Evolutionary conservation across 1,140 invertebrate genomes (phyloP).

Genomic region (Penaeus japonicus): DNA sequence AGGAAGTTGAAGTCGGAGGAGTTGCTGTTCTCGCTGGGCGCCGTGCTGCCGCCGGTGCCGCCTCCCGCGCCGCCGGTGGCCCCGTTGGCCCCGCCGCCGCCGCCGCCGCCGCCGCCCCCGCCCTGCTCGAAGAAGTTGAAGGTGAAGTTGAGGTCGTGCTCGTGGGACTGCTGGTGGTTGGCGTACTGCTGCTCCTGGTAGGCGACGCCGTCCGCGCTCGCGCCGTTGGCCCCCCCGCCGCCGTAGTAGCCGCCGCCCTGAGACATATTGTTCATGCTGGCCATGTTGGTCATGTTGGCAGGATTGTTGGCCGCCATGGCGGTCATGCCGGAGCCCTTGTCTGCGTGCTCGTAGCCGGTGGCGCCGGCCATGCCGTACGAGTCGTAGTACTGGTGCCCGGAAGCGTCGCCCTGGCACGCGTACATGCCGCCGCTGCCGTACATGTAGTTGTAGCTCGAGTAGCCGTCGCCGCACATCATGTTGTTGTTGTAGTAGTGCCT

Average conservation of each 20-base stretch:
- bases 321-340: constrained; percentile 46
- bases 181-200: constrained; percentile 52
- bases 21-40: constrained; percentile 82
- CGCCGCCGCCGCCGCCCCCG: constrained; percentile 14
- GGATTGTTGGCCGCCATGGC: constrained; percentile 45
- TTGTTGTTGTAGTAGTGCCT: constrained; percentile 60
- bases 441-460: constrained; percentile 59
- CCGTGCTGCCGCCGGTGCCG: constrained; percentile 39
- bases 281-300: constrained; percentile 52
- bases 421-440: constrained; percentile 65
- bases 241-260: constrained; percentile 62
- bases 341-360: constrained; percentile 47
- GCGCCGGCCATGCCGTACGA: constrained; percentile 42
- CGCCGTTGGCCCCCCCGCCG: neutral
- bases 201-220: constrained; percentile 28
- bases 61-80: constrained; percentile 25
- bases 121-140: constrained; percentile 60
- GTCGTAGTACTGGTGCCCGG: constrained; percentile 55
- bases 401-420: constrained; percentile 27
- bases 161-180: constrained; percentile 63
- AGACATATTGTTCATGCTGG: constrained; percentile 54
- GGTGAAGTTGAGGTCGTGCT: constrained; percentile 60
- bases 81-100: constrained; percentile 20
- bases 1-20: constrained; percentile 92
- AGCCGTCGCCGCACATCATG: constrained; percentile 58